Evolutionary conservation across 2,888 invertebrate species (phyloP), one percentile per base, ranked within the genome.

Genomic region (Cerastis rubricosa): DNA sequence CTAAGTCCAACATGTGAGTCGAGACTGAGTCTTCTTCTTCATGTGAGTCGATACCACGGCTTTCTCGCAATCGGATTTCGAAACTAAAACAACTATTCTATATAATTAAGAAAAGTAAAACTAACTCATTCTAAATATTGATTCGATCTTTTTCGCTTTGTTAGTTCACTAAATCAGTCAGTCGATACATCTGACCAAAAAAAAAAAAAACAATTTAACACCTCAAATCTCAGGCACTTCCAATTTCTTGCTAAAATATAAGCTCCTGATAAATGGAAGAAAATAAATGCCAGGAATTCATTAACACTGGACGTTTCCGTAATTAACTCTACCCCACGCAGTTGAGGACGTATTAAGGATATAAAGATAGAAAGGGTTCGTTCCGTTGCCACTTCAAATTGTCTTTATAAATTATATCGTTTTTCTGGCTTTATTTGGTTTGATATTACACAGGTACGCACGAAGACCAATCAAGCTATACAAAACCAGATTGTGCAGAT

Each of bases 211-310:
- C 40, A 47, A 47, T 19, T 29, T 4, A 29, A 57, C 19, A 9
- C 29, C 19, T n/a, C 5, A 79, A 40, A 40, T 29, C 6, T 17
- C 29, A n/a, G 14, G 7, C 14, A 59, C 29, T 22, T 0, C 25
- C 1, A 63, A 59, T 45, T 57, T 65, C n/a, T 45, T 57, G 9
- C 45, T 59, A 54, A 54, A 54, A 45, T 68, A 59, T 45, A 61
- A 57, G 29, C 25, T 63, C 17, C 57, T 47, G 67, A 72, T 43
- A 43, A 29, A 25, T 29, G 47, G 2, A 57, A 64, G 40, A 67
- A 67, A 76, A 83, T 83, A 85, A 76, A 76, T 85, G 70, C 54
- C 19, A 57, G 51, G 66, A 43, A 73, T 71, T 79, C 66, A 84
- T 84, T 78, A 75, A 29, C 63, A 68, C 29, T 75, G 71, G 63